These are phyloP conservation scores for Bufo bufo DNA, from an alignment of 2,113 vertebrate species.

Conservation along the genomic window DNA sequence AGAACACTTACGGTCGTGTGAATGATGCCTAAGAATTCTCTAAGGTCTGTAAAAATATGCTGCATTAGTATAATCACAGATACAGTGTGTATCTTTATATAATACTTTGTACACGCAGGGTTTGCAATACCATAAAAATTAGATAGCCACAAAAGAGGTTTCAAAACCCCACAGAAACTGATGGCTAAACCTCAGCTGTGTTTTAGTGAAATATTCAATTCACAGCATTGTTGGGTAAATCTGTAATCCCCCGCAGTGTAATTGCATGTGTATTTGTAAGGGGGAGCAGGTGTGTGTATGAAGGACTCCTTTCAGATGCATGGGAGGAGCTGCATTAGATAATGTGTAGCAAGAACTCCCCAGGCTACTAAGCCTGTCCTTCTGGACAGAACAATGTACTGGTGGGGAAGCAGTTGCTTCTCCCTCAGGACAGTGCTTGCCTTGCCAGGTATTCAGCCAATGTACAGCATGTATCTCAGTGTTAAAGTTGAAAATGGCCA, in stretches of 20 bases:
- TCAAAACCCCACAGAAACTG: conserved; percentile 1
- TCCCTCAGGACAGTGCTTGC: conserved; percentile 12
- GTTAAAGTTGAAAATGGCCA: conserved; percentile 2
- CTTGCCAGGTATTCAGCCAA: conserved; percentile 36
- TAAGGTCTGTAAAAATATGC: too few relatives aligned
- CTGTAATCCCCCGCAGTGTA: conserved; percentile 47
- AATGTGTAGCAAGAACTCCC: conserved; percentile 43
- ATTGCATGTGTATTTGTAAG: conserved; percentile 50
- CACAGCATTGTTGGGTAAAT: conserved; percentile 42
- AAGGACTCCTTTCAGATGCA: conserved; percentile 43
- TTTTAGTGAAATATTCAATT: conserved; percentile 46
- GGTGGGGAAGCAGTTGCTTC: conserved; percentile 12
- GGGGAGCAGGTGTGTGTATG: conserved; percentile 52
- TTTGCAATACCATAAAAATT: neutral
- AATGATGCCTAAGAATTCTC: too few relatives aligned
- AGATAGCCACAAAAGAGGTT: neutral
- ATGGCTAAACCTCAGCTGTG: conserved; percentile 30
- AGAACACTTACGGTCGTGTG: too few relatives aligned
- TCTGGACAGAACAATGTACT: conserved; percentile 43
- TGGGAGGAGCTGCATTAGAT: conserved; percentile 46
- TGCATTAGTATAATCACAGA: neutral
- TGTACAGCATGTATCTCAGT: conserved; percentile 9
- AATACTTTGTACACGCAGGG: neutral
- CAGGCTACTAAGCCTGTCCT: conserved; percentile 41
- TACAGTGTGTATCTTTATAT: neutral